Evolutionary conservation across 2,113 vertebrate genomes (phyloP).

Genomic region (Lamprotornis superbus): DNA sequence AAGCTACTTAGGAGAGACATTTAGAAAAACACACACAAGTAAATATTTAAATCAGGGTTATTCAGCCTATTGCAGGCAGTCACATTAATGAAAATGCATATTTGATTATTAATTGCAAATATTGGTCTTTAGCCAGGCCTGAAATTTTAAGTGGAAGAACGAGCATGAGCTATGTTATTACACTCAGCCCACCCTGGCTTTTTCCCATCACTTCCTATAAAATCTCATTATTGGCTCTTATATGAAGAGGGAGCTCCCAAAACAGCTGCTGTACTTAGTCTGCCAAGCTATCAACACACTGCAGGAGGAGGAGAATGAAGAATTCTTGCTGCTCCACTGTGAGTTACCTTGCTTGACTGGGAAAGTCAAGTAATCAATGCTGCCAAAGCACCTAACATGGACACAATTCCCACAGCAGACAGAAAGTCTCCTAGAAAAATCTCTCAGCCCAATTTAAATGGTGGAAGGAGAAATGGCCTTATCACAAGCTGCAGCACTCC

Average conservation of each 20-base stretch:
- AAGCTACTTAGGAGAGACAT: neutral
- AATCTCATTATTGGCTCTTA: conserved; percentile 9
- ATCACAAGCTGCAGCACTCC: neutral
- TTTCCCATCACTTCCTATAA: neutral
- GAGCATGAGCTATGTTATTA: neutral
- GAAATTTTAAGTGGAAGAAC: neutral
- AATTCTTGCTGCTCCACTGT: neutral
- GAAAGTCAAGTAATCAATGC: neutral
- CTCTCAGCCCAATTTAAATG: neutral
- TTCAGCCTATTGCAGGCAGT: neutral
- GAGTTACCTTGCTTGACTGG: neutral
- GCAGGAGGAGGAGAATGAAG: neutral
- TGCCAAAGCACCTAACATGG: neutral
- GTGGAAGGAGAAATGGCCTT: neutral
- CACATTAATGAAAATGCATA: neutral
- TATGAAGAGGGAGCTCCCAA: neutral
- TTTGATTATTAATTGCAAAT: conserved; percentile 22
- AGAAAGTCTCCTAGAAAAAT: neutral
- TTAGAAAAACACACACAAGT: neutral
- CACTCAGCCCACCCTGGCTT: conserved; percentile 11
- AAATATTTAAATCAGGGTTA: conserved; percentile 28
- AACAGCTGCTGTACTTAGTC: neutral
- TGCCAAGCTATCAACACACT: neutral
- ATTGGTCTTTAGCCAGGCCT: neutral
- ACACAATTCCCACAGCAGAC: neutral